phyloP scores from a whole-genome alignment of 2,888 invertebrate species.

The Alentia gelatinosa region DNA sequence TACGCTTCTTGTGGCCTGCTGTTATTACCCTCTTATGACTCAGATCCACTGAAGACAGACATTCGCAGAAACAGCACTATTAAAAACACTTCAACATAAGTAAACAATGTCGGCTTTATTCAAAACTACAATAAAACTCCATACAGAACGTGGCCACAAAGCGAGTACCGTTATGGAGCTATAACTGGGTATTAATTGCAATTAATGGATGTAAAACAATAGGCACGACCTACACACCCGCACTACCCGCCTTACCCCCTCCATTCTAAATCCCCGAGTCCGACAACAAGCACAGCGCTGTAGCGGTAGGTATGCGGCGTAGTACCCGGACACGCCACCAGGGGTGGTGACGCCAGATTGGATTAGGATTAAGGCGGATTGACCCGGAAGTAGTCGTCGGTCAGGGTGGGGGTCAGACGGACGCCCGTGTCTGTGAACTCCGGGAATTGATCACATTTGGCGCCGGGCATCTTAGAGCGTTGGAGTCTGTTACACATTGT shows the following conservation, averaged over 20 bases:
- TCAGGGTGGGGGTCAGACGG: not conserved
- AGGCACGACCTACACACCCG: not conserved
- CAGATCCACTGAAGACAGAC: too few species aligned
- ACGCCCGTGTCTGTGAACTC: not conserved
- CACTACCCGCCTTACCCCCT: not conserved
- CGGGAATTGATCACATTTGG: not conserved
- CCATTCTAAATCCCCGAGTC: not conserved
- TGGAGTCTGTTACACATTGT: not conserved
- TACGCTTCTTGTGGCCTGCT: too few species aligned
- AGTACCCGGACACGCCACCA: not conserved
- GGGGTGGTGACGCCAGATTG: not conserved
- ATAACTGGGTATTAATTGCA: not conserved
- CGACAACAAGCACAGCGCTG: not conserved
- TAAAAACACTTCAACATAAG: too few species aligned
- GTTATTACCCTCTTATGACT: too few species aligned
- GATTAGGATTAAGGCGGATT: not conserved
- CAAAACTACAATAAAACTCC: too few species aligned
- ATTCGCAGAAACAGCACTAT: too few species aligned
- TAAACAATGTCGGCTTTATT: too few species aligned
- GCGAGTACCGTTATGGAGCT: not conserved
- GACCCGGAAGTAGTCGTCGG: not conserved
- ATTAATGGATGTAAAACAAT: not conserved
- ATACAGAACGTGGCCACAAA: too few species aligned
- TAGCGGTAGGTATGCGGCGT: too few species aligned
- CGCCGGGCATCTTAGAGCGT: not conserved